phyloP scores from a whole-genome alignment of 2,113 vertebrate genomes.

The Forbesichthys agassizii region DNA sequence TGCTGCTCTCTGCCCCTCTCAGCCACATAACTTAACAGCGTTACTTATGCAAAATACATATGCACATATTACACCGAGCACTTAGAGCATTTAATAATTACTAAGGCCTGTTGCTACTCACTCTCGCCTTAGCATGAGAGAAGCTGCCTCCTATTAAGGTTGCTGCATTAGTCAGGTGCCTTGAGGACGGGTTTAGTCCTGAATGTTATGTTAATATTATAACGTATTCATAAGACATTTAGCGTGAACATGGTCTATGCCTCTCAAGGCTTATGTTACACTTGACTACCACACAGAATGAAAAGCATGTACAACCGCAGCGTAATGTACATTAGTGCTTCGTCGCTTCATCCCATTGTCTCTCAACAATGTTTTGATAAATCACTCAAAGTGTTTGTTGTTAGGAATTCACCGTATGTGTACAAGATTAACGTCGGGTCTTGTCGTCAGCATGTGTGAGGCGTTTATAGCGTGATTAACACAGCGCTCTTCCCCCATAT shows the following conservation, averaged over 20 bases:
- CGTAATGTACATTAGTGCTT: neutral
- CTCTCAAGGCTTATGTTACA: slow-evolving; percentile 44
- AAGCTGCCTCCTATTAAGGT: slow-evolving; percentile 73
- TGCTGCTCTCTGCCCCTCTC: slow-evolving; percentile 19
- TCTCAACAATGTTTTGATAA: neutral
- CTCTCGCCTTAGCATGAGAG: slow-evolving; percentile 53
- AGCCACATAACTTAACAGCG: slow-evolving; percentile 45
- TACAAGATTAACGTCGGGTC: neutral
- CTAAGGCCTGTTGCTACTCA: slow-evolving; percentile 60
- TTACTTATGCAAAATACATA: slow-evolving; percentile 79
- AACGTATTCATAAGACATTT: slow-evolving; percentile 74
- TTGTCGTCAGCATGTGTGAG: too few species aligned
- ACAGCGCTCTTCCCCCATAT: too few species aligned
- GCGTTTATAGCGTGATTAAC: too few species aligned
- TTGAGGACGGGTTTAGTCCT: slow-evolving; percentile 61
- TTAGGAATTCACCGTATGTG: neutral
- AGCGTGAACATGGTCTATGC: slow-evolving; percentile 58
- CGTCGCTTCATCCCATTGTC: too few species aligned
- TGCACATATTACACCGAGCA: slow-evolving; percentile 73
- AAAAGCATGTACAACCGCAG: neutral
- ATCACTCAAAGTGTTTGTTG: neutral
- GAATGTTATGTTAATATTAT: slow-evolving; percentile 67
- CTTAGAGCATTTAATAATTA: slow-evolving; percentile 80
- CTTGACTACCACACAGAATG: slow-evolving; percentile 29
- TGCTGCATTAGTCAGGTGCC: slow-evolving; percentile 56